These are phyloP conservation scores for Zygaena filipendulae DNA, from an alignment of 2,888 invertebrate genomes.

Conservation along the genomic window DNA sequence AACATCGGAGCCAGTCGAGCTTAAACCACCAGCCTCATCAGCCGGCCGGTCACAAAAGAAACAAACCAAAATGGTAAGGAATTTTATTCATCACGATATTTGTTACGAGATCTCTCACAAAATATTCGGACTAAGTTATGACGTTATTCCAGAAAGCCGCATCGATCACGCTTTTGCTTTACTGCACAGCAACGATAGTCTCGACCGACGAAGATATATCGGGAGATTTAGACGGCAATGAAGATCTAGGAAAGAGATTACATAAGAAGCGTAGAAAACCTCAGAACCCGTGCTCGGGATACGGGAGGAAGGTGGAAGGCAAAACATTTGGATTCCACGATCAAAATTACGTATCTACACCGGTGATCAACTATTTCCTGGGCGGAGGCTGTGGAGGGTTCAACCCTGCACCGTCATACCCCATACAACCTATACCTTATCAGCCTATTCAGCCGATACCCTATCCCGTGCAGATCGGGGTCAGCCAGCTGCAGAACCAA, in stretches of 20 bases:
- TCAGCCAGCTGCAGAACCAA: slow-evolving; percentile 20
- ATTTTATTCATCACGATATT: background rate
- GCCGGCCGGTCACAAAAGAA: slow-evolving; percentile 14
- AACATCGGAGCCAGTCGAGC: slow-evolving; percentile 19
- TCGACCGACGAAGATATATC: slow-evolving; percentile 26
- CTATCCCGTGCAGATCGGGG: slow-evolving; percentile 21
- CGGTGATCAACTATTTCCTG: slow-evolving; percentile 51
- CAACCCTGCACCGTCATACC: slow-evolving; percentile 16
- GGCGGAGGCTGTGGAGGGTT: slow-evolving; percentile 37
- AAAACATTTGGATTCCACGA: slow-evolving; percentile 37
- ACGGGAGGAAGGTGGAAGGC: slow-evolving; percentile 33
- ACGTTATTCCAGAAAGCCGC: slow-evolving; percentile 26
- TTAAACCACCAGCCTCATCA: slow-evolving; percentile 17
- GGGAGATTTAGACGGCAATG: slow-evolving; percentile 30
- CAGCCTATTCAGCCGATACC: slow-evolving; percentile 17
- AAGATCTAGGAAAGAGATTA: slow-evolving; percentile 37
- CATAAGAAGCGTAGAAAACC: slow-evolving; percentile 43
- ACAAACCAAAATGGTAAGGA: slow-evolving; percentile 25
- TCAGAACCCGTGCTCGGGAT: slow-evolving; percentile 29
- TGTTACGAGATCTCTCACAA: no score
- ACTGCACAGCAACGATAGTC: slow-evolving; percentile 22
- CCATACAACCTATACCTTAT: slow-evolving; percentile 15
- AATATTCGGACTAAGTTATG: background rate
- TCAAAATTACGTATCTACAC: slow-evolving; percentile 48
- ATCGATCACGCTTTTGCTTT: slow-evolving; percentile 25